Percentiles rank a stretch among this genome's conserved stretches.
Conservation (phyloP, 2,888 invertebrate species). For the Odontocerum albicorne region DNA sequence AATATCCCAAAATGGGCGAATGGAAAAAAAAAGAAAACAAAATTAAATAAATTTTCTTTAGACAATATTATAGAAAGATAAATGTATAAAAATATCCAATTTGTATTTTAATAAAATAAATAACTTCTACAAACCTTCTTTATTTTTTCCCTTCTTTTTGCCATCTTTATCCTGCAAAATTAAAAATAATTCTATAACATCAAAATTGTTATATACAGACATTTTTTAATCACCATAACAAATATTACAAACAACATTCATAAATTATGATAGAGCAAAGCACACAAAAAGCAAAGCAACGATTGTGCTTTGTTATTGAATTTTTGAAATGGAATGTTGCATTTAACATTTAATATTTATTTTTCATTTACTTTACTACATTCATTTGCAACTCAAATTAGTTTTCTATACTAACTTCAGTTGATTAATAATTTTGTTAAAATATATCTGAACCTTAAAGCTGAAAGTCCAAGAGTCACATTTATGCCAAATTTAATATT, state of each 20-base stretch:
- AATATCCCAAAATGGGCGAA: constrained; percentile 17
- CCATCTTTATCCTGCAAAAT: constrained; percentile 77
- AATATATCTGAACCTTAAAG: too few species aligned
- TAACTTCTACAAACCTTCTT: constrained; percentile 73
- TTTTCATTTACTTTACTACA: too few species aligned
- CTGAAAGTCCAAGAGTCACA: too few species aligned
- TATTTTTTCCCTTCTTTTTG: constrained; percentile 85
- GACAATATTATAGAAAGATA: constrained; percentile 5
- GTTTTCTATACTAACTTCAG: too few species aligned
- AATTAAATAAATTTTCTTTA: constrained; percentile 11
- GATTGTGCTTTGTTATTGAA: neutral
- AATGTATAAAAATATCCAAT: constrained; percentile 2
- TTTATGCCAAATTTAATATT: too few species aligned
- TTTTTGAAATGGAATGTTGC: neutral
- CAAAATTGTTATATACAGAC: neutral
- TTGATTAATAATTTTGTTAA: too few species aligned
- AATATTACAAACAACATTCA: too few species aligned
- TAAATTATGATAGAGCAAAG: neutral
- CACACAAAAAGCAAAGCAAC: neutral
- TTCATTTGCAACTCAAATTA: too few species aligned
- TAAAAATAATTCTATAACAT: constrained; percentile 37
- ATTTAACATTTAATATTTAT: too few species aligned
- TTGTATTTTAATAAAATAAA: constrained; percentile 1
- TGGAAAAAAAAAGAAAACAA: constrained; percentile 23
- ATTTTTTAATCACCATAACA: neutral